These are phyloP conservation scores for Heteromurus nitidus DNA, from an alignment of 2,888 invertebrate genomes.

Conservation along the genomic window DNA sequence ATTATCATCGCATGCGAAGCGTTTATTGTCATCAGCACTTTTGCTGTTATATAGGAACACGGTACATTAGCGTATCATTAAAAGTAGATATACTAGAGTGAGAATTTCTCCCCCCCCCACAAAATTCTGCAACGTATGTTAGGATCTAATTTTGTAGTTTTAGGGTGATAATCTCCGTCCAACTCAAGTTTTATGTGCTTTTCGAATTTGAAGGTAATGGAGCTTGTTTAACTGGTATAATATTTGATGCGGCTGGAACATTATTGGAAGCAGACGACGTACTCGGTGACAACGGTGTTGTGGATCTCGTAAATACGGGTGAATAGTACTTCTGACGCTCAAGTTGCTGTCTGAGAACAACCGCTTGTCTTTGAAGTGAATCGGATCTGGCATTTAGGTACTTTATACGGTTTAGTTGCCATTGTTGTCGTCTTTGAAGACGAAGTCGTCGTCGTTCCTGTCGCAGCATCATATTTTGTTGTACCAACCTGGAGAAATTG, in stretches of 20 bases:
- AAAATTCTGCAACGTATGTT: no score
- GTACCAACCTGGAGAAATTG: no score
- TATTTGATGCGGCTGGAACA: not conserved
- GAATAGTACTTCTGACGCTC: not conserved
- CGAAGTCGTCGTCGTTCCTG: constrained; percentile 40
- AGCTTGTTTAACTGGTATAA: constrained; percentile 38
- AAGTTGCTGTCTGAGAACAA: not conserved
- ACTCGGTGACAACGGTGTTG: constrained; percentile 5
- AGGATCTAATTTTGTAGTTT: no score
- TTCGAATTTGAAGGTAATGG: constrained; percentile 29
- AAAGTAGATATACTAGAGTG: no score
- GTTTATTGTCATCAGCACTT: no score
- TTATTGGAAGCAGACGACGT: not conserved
- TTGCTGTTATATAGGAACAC: no score
- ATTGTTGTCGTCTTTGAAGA: constrained; percentile 20
- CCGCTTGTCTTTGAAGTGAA: constrained; percentile 28
- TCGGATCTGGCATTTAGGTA: constrained; percentile 36
- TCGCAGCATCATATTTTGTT: constrained; percentile 12
- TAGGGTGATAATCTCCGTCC: no score
- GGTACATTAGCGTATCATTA: no score
- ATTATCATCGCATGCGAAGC: no score
- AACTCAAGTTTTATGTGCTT: no score
- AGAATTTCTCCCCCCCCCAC: no score
- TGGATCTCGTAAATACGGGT: not conserved
- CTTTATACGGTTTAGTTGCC: constrained; percentile 47